These are phyloP conservation scores for Chiloscyllium plagiosum DNA, from an alignment of 2,113 vertebrate species.

Conservation along the genomic window DNA sequence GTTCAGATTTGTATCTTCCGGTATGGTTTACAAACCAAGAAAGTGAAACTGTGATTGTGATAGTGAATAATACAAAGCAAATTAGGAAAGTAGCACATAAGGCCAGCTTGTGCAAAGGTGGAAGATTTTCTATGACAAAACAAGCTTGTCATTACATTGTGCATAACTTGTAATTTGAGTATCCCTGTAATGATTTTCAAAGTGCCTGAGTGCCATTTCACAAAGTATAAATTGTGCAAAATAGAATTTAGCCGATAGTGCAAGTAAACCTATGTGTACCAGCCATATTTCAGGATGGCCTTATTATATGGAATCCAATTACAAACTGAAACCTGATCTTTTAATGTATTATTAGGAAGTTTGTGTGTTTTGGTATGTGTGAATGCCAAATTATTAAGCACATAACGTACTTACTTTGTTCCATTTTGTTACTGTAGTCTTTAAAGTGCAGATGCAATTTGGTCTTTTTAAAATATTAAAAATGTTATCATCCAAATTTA, in stretches of 20 bases:
- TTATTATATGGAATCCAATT: not conserved
- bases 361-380: not conserved
- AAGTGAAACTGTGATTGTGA: not conserved
- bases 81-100: not conserved
- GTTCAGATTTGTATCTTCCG: not conserved
- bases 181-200: not conserved
- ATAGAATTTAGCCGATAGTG: not conserved
- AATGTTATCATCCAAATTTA: not conserved
- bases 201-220: not conserved
- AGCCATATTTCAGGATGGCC: not conserved
- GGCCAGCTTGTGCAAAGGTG: not conserved
- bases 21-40: not conserved
- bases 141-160: not conserved
- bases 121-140: not conserved
- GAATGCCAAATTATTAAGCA: slow-evolving; percentile 17
- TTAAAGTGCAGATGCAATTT: not conserved
- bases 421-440: not conserved
- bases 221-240: not conserved
- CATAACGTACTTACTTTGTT: not conserved
- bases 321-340: not conserved
- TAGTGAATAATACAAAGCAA: not conserved
- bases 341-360: not conserved
- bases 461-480: not conserved
- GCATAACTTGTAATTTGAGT: not conserved
- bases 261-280: not conserved